Conservation (phyloP, 2,113 vertebrate species). For the Puma concolor region DNA sequence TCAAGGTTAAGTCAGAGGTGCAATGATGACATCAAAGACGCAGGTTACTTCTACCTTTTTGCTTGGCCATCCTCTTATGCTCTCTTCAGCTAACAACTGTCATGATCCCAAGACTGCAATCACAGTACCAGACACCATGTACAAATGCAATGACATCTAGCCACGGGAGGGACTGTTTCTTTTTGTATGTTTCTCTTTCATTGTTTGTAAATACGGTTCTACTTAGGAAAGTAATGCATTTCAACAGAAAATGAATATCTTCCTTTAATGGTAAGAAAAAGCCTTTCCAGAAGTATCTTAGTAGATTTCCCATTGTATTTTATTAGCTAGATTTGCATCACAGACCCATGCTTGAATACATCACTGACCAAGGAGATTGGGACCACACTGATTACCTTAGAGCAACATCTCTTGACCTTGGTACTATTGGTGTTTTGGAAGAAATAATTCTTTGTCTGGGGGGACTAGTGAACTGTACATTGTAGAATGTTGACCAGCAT, state of each 20-base stretch:
- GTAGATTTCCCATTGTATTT: background rate
- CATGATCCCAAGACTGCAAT: background rate
- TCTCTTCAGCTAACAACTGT: background rate
- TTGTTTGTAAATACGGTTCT: conserved; percentile 5
- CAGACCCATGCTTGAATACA: background rate
- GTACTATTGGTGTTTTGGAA: background rate
- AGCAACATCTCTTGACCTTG: background rate
- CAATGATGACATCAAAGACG: background rate
- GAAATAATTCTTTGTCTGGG: background rate
- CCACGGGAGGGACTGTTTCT: background rate
- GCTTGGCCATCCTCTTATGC: background rate
- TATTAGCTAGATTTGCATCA: background rate
- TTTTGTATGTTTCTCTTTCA: background rate
- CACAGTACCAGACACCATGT: background rate
- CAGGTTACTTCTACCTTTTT: background rate
- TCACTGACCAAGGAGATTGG: background rate
- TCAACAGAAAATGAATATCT: background rate
- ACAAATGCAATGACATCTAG: background rate
- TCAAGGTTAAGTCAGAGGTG: background rate
- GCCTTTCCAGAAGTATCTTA: background rate
- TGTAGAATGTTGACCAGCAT: background rate
- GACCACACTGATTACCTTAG: background rate
- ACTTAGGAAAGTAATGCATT: background rate
- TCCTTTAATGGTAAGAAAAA: background rate
- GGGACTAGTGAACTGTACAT: background rate